Percentiles rank a stretch among this genome's conserved stretches.
These are phyloP conservation scores for Trididemnum clinides DNA, from an alignment of 23 tunicate species.

Conservation along the genomic window DNA sequence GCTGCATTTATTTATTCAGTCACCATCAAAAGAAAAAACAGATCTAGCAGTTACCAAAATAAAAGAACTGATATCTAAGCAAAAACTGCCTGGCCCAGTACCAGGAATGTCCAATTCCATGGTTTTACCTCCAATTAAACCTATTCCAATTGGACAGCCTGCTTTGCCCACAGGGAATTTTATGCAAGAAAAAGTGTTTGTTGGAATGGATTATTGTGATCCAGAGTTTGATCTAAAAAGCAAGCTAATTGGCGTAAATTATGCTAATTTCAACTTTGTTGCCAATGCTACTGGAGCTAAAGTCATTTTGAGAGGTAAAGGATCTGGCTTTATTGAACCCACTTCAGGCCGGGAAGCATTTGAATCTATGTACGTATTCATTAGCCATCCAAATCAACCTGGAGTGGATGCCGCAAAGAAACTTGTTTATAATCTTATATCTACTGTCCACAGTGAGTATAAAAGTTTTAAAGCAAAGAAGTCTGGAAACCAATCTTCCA, in stretches of 20 bases:
- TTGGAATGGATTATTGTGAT: slow-evolving; percentile 70
- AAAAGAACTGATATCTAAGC: slow-evolving; percentile 59
- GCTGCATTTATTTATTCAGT: slow-evolving; percentile 75
- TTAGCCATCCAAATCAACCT: slow-evolving; percentile 76
- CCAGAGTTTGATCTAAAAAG: slow-evolving; percentile 79
- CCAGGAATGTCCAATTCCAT: not conserved
- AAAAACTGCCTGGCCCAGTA: slow-evolving; percentile 2
- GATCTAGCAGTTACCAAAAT: slow-evolving; percentile 44
- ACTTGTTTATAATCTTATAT: slow-evolving; percentile 73
- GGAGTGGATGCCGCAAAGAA: slow-evolving; percentile 86
- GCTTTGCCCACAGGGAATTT: slow-evolving; percentile 86
- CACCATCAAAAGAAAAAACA: slow-evolving; percentile 58
- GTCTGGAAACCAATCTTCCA: not conserved
- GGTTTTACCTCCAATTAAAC: slow-evolving; percentile 30
- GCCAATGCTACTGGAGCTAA: slow-evolving; percentile 91
- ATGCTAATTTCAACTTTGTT: slow-evolving; percentile 79
- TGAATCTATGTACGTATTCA: slow-evolving; percentile 92
- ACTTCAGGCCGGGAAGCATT: slow-evolving; percentile 95
- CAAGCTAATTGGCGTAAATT: slow-evolving; percentile 77
- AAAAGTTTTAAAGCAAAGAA: slow-evolving; percentile 9
- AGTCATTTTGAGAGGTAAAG: slow-evolving; percentile 85
- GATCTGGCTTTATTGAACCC: slow-evolving; percentile 94
- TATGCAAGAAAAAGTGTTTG: slow-evolving; percentile 88
- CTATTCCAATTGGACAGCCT: slow-evolving; percentile 55
- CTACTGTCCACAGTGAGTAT: slow-evolving; percentile 42